These are phyloP conservation scores for Ernsta delagoae DNA, from an alignment of 2,888 invertebrate genomes.

Conservation along the genomic window DNA sequence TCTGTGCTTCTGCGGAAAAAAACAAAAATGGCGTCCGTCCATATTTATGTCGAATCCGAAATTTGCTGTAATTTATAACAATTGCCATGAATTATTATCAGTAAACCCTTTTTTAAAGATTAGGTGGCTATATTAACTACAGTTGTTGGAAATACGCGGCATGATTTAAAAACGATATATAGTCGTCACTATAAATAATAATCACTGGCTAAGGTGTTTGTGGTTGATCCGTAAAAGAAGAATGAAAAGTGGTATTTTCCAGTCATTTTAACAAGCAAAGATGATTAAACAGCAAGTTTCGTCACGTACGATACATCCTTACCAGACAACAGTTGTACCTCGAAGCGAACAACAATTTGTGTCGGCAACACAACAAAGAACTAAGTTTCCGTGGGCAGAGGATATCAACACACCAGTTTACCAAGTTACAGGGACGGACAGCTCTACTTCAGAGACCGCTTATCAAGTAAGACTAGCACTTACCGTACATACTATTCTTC, in stretches of 20 bases:
- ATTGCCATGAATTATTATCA: too few species aligned
- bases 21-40: too few species aligned
- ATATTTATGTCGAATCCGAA: too few species aligned
- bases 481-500: background rate
- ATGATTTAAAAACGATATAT: too few species aligned
- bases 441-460: slow-evolving; percentile 79
- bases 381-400: slow-evolving; percentile 79
- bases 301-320: slow-evolving; percentile 77
- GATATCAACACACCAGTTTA: slow-evolving; percentile 69
- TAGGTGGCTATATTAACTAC: too few species aligned
- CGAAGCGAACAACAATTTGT: slow-evolving; percentile 75
- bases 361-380: slow-evolving; percentile 76
- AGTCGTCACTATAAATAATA: too few species aligned
- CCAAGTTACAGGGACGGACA: slow-evolving; percentile 76
- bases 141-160: too few species aligned
- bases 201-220: too few species aligned
- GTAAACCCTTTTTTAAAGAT: too few species aligned
- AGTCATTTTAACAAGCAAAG: slow-evolving; percentile 39
- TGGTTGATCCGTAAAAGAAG: background rate
- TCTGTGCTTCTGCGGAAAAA: too few species aligned
- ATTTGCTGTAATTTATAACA: too few species aligned
- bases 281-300: slow-evolving; percentile 82
- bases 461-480: slow-evolving; percentile 64
- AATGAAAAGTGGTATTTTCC: background rate
- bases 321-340: slow-evolving; percentile 79